These are phyloP conservation scores for Andrena dorsata DNA, from an alignment of 2,888 invertebrate species.

Conservation along the genomic window DNA sequence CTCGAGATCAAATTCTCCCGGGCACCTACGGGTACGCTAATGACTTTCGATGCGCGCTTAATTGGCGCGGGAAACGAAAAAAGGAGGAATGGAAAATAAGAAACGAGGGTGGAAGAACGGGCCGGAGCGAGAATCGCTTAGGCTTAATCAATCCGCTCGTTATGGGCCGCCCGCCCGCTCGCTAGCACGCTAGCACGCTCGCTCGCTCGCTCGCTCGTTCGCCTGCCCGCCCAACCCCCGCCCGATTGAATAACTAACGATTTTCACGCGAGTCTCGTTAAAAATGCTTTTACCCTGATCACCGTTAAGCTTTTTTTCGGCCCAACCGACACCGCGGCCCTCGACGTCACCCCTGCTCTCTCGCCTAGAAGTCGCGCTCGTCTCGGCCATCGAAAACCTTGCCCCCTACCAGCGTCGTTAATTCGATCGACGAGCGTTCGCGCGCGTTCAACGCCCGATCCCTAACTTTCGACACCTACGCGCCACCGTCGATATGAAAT, in stretches of 20 bases:
- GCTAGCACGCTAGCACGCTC: conserved; percentile 36
- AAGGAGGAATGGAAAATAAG: conserved; percentile 52
- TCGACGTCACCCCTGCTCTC: not conserved
- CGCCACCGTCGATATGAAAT: not conserved
- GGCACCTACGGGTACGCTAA: conserved; percentile 68
- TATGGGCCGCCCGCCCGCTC: conserved; percentile 61
- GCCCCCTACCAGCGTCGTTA: conserved; percentile 18
- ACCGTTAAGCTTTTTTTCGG: conserved; percentile 57
- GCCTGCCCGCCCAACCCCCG: conserved; percentile 35
- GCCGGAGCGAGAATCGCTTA: conserved; percentile 63
- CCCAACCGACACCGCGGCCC: conserved; percentile 14
- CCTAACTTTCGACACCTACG: not conserved
- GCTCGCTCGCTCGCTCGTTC: conserved; percentile 1
- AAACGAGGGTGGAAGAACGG: conserved; percentile 47
- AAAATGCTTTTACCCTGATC: conserved; percentile 75
- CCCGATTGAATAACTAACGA: conserved; percentile 76
- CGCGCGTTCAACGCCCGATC: not conserved
- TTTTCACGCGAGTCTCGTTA: conserved; percentile 76
- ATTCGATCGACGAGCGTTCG: conserved; percentile 15
- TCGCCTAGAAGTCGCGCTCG: conserved; percentile 19
- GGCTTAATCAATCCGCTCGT: conserved; percentile 77
- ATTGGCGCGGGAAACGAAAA: conserved; percentile 73
- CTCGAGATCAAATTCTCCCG: conserved; percentile 63
- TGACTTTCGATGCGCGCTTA: conserved; percentile 73
- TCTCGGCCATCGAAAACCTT: conserved; percentile 22